Base-by-base conservation (phyloP, 2,888 invertebrate species). In the Dolichomitus sp. region DNA sequence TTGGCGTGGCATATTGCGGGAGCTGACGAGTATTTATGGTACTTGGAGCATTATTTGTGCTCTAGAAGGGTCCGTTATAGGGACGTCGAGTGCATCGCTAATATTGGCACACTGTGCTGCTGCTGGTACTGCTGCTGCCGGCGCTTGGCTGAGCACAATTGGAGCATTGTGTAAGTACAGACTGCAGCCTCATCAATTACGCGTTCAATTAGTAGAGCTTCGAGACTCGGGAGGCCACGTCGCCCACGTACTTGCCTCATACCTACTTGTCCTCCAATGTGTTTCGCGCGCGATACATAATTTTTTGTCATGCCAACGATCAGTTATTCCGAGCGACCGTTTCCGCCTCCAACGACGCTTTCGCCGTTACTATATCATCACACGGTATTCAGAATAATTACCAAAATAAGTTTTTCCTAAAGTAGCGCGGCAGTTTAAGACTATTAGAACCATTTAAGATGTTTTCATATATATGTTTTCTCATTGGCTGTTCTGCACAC, bases 1-100 rank as follows among this genome's bases (percentile, higher is more conserved):
- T 73, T 69, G 73, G 85, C 80, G 81, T 78, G 84, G 87, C 91
- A 90, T 91, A 91, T 91, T 91, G 91, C 91, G 87, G 88, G 85
- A 88, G 89, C 88, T 87, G 89, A 84, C 88, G 90, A 91, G 90
- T 90, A 91, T 91, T 91, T 90, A 91, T 91, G 90, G 89, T 90
- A 89, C 90, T 91, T 87, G 87, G 88, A 88, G 89, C 90, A 90
- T 91, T 91, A 91, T 91, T 91, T 89, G 91, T 90, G 90, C 90
- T 37, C 45, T 88, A 87, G 81, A 83, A 80, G 79, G 85, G 85
- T 88, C 89, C 90, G 89, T 89, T 89, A 90, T 90, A 88, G 88
- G 89, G 88, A 90, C 87, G 89, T 91, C 90, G 91, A 91, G 91
- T 90, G 91, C 90, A 91, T 91, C 90, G 91, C 91, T 90, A 91